Evolutionary conservation across 2,888 invertebrate genomes (phyloP), one percentile per base, ranked within the genome.

Genomic region (Plusia festucae): DNA sequence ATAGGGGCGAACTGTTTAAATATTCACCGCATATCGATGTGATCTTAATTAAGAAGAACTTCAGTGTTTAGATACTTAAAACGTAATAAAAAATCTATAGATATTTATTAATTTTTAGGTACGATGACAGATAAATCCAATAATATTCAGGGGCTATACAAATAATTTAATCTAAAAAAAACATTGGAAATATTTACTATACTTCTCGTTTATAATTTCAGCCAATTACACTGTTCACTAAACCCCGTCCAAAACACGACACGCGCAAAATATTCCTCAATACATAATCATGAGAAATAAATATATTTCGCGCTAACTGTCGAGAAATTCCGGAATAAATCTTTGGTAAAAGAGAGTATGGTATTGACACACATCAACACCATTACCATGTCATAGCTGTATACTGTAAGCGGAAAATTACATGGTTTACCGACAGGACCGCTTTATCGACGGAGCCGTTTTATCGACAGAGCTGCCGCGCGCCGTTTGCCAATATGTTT

Each of bases 311-410:
- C 57, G 76, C 73, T 76, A 76, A 76, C 53, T 76, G 55, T 63
- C 67, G 67, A 49, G 59, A 65, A 65, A 69, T 66, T 70, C 59
- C 56, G 57, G 61, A 70, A 65, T 64, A 64, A 65, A 74, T 78
- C 62, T 74, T 66, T 56, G 75, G 62, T 78, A 62, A 73, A 64
- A 73, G 59, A 68, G 75, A 77, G 65, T 70, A 67, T 81, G 82
- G 71, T 68, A 69, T 72, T 81, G 80, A 77, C 80, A 79, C 62
- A 72, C 63, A 65, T 60, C 68, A 66, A 64, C 61, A 55, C 66
- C 68, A 77, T 72, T 69, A 72, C 55, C 82, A 72, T 74, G 74
- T 59, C 67, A 65, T 53, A 24, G 32, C 72, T 55, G 32, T 61
- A 30, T 49, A 51, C 57, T 68, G 55, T 70, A 32, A 60, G 65